A percentile compares a stretch with the other conserved stretches of the same genome.
Evolutionary conservation across 2,888 invertebrate genomes (phyloP).

Genomic region (Andrena bucephala): DNA sequence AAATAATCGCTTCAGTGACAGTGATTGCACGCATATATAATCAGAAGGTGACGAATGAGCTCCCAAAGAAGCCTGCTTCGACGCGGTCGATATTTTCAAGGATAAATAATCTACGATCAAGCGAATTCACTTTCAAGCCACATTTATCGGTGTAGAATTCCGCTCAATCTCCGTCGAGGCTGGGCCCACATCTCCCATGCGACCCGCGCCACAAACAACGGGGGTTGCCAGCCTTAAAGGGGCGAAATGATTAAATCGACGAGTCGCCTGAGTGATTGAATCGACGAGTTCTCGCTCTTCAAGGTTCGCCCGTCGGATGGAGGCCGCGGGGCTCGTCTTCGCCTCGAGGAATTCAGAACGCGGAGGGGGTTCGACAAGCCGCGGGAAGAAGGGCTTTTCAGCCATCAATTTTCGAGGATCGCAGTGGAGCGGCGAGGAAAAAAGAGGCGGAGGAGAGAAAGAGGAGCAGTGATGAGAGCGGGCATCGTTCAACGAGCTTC

Average conservation of each 20-base stretch:
- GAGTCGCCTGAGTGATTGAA: neutral
- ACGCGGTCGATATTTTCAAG: too few relatives aligned
- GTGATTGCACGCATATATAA: too few relatives aligned
- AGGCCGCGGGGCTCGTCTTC: neutral
- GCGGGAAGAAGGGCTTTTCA: slow-evolving; percentile 35
- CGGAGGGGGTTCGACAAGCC: slow-evolving; percentile 23
- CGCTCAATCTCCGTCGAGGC: neutral
- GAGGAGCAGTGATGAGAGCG: slow-evolving; percentile 39
- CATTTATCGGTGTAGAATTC: neutral
- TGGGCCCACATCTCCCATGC: neutral
- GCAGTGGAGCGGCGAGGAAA: slow-evolving; percentile 31
- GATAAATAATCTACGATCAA: too few relatives aligned
- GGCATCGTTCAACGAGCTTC: slow-evolving; percentile 64
- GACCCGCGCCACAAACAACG: neutral
- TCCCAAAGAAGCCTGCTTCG: too few relatives aligned
- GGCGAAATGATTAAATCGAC: slow-evolving; percentile 2
- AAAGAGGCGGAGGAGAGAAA: slow-evolving; percentile 23
- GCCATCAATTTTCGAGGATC: slow-evolving; percentile 53
- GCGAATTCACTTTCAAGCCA: too few relatives aligned
- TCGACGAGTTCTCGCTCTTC: neutral
- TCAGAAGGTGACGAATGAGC: too few relatives aligned
- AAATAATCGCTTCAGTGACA: too few relatives aligned
- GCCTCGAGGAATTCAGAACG: neutral
- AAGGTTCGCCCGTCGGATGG: neutral
- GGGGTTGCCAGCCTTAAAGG: neutral